A percentile compares a stretch with the other conserved stretches of the same genome.
Evolutionary conservation across 2,113 vertebrate genomes (phyloP).

Genomic region (Todiramphus saurophagus): DNA sequence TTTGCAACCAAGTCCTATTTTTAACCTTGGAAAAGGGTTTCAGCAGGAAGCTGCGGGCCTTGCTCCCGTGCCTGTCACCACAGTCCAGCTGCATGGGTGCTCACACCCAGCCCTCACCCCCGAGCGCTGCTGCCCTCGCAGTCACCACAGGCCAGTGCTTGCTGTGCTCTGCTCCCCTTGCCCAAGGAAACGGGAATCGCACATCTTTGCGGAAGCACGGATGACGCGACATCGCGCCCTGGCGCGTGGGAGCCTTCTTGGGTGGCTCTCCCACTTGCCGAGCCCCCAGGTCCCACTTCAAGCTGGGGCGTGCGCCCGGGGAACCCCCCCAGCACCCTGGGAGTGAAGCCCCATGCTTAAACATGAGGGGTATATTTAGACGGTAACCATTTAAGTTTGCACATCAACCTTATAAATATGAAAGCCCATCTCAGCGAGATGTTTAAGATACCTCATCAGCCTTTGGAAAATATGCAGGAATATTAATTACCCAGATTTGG

Average conservation of each 20-base stretch:
- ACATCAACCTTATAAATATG: slow-evolving; percentile 65
- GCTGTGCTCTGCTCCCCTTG: rapidly evolving
- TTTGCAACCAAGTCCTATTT: slow-evolving; percentile 29
- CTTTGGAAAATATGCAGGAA: slow-evolving; percentile 61
- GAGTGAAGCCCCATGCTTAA: slow-evolving; percentile 19
- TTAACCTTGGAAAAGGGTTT: slow-evolving; percentile 28
- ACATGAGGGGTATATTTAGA: slow-evolving; percentile 62
- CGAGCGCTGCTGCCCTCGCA: rapidly evolving
- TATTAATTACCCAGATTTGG: slow-evolving; percentile 70
- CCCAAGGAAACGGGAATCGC: background rate
- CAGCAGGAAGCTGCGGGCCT: background rate
- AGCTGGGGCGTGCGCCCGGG: rapidly evolving
- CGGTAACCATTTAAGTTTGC: background rate
- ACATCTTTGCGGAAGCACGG: background rate
- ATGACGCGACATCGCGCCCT: background rate
- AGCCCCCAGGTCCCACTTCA: rapidly evolving
- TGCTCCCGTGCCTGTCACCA: background rate
- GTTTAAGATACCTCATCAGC: slow-evolving; percentile 60
- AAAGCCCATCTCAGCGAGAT: slow-evolving; percentile 34
- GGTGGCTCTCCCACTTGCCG: rapidly evolving
- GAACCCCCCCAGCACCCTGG: background rate
- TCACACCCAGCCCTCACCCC: background rate
- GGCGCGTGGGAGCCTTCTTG: rapidly evolving
- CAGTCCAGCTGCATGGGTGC: rapidly evolving
- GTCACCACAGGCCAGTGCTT: background rate